Base-by-base conservation (phyloP, 92 coral and sea anemone species). In the Diadumene lineata region DNA sequence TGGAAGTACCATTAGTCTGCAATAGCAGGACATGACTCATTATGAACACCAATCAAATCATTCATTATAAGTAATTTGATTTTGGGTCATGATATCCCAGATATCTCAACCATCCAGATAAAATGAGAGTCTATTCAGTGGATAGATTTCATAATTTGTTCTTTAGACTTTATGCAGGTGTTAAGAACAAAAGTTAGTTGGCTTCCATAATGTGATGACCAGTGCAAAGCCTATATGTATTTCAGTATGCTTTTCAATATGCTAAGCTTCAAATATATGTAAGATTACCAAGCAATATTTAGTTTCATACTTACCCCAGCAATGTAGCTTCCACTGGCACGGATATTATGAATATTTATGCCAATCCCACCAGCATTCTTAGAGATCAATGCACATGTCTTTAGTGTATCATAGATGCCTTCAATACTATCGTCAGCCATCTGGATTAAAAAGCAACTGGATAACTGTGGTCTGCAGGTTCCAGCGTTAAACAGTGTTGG, bases 361-460 rank as follows among this genome's bases (percentile, higher is more conserved):
- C 98, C 98, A 86, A 94, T 94, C 2, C 98, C 98, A 38, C 98
- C 98, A 65, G 98, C 98, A 66, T 85, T 67, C 74, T 93, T 93
- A 1, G 98, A 93, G 66, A 93, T 91, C 71, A 85, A 84, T 24
- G 98, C 98, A 88, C 98, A 93, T n/a, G 90, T 88, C 26, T 75
- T 87, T 30, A 93, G 87, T 4, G 98, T 93, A 10, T 90, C 98
- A 67, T 93, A 93, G 63, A 93, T 93, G 18, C 98, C 98, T 46
- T 93, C 98, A 82, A 93, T 93, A 74, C 98, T 93, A 53, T 93
- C 98, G 22, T 90, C 97, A 16, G 84, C 44, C 98, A 93, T 93
- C 9, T 92, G 74, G 66, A 93, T 64, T 32, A 93, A 68, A 60
- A 93, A 93, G 64, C 98, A 93, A 51, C 98, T 93, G 23, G 98